Percentiles rank a stretch among this genome's conserved stretches.
Conservation (phyloP, 1,140 invertebrate species). For the Acromyrmex echinatior region DNA sequence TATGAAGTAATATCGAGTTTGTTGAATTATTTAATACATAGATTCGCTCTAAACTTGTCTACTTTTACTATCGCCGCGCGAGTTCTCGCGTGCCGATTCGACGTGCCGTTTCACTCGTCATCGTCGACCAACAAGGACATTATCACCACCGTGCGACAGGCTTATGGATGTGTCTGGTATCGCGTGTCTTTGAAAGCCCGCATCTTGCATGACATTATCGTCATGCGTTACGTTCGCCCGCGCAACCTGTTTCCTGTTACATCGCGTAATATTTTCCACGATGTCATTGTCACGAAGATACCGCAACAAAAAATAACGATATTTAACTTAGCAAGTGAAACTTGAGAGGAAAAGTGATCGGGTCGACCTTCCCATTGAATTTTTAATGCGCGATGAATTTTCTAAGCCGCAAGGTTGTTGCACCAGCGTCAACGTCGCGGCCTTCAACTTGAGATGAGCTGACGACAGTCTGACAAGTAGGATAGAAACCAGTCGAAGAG, state of each 20-base stretch:
- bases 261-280: conserved; percentile 22
- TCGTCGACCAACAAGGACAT: conserved; percentile 47
- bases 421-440: conserved; percentile 23
- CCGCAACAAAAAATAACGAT: neutral
- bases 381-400: neutral
- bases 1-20: conserved; percentile 8
- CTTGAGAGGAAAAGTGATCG: conserved; percentile 19
- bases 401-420: conserved; percentile 43
- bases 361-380: neutral
- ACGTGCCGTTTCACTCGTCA: conserved; percentile 40
- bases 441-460: conserved; percentile 50
- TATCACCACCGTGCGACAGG: conserved; percentile 38
- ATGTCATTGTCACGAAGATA: conserved; percentile 36
- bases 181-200: conserved; percentile 34
- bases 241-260: conserved; percentile 33
- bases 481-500: conserved; percentile 46
- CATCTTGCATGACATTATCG: conserved; percentile 47
- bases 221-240: conserved; percentile 42
- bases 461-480: conserved; percentile 28
- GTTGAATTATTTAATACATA: conserved; percentile 47
- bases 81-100: conserved; percentile 50
- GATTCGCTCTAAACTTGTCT: conserved; percentile 22
- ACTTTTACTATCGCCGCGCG: conserved; percentile 56
- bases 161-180: neutral
- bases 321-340: neutral